Evolutionary conservation across 2,888 invertebrate genomes (phyloP), one percentile per base, ranked within the genome.

Genomic region (Ptilodon capucinus): DNA sequence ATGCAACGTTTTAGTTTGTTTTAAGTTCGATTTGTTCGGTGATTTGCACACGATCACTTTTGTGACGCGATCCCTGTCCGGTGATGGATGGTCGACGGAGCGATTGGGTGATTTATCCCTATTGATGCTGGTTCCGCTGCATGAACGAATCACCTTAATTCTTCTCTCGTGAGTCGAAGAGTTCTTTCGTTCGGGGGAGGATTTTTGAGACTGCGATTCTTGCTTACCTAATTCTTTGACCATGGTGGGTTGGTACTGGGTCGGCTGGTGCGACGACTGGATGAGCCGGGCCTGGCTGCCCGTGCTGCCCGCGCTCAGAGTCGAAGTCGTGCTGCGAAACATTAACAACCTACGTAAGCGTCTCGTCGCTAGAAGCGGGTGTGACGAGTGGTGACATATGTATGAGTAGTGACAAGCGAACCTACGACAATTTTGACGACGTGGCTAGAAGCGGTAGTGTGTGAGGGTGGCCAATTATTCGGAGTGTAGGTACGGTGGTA

Each of bases 241-340:
- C 84, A 95, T 94, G 68, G 95, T 94, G 50, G 97, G 97, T 74
- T 97, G 97, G 89, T 97, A 97, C 84, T 95, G 96, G 73, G 97
- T 95, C 51, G 98, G 98, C 76, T 97, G 97, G 88, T 97, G 96
- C 66, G 97, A 98, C 63, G 97, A 97, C 91, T 97, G 97, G 81
- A 98, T 97, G 77, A 98, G 94, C 74, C 97, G 94, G 51, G 98
- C 97, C 89, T 97, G 97, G 83, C 97, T 97, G 76, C 97, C 96
- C 44, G 97, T 97, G 88, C 97, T 97, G 78, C 97, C 97, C 54
- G 97, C 97, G 70, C 97, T 97, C 79, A 98, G 93, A 57, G 98
- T 98, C 73, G 97, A 97, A 68, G 97, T 97, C 76, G 97, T 97
- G 92, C 97, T 97, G 92, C 73, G 87, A 91, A 67, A 50, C 32